phyloP scores from a whole-genome alignment of 2,113 vertebrate species.

The Corythornis cristatus region DNA sequence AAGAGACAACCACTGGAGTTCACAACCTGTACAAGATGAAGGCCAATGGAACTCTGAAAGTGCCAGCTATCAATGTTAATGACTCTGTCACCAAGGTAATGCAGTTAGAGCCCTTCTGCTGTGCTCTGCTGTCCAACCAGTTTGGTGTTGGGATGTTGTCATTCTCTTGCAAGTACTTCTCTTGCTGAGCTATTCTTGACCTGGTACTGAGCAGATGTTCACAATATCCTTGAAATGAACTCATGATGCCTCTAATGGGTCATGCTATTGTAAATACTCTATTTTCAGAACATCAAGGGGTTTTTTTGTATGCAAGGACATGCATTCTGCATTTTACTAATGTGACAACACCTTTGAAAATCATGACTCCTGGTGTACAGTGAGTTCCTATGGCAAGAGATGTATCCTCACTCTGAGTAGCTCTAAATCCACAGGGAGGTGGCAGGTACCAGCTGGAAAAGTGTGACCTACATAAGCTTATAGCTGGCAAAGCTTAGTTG shows the following conservation, averaged over 20 bases:
- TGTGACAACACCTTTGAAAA: not conserved
- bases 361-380: not conserved
- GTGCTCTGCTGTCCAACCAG: not conserved
- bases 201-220: not conserved
- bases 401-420: not conserved
- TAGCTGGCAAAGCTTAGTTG: not conserved
- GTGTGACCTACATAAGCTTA: not conserved
- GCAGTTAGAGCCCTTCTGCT: not conserved
- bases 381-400: not conserved
- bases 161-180: not conserved
- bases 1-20: constrained; percentile 97
- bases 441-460: not conserved
- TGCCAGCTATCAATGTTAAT: constrained; percentile 96
- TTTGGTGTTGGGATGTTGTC: not conserved
- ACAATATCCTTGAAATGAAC: not conserved
- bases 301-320: not conserved
- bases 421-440: not conserved
- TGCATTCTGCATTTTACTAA: not conserved
- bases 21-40: constrained; percentile 98
- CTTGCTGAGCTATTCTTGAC: not conserved
- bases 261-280: not conserved
- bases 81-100: constrained; percentile 97
- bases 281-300: fast-evolving
- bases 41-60: constrained; percentile 87
- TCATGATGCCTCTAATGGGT: not conserved